Conservation (phyloP, 1,140 invertebrate species). For the Eurosta solidaginis region DNA sequence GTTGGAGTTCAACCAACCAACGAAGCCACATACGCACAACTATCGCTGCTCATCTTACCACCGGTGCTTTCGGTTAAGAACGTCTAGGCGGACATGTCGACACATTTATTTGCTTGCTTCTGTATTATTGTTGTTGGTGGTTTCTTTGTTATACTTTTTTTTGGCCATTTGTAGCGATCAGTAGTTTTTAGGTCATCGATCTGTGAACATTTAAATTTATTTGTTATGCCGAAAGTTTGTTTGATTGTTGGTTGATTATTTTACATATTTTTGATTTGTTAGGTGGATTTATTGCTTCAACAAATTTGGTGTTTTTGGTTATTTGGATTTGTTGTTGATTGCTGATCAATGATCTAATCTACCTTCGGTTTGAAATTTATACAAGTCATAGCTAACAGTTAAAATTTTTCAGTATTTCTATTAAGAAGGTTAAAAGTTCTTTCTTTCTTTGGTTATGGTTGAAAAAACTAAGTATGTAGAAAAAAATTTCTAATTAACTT, state of each 20-base stretch:
- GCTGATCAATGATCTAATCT: conserved; percentile 8
- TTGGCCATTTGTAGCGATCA: conserved; percentile 1
- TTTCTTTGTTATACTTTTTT: background rate
- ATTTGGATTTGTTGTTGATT: background rate
- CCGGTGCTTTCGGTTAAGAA: background rate
- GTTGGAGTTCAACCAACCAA: too few species aligned
- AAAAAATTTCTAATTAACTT: too few species aligned
- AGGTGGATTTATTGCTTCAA: background rate
- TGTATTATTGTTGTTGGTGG: background rate
- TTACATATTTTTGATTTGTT: background rate
- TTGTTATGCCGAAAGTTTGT: background rate
- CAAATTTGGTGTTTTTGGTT: background rate
- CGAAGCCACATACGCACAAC: too few species aligned
- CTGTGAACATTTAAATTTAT: conserved; percentile 17
- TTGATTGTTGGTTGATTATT: background rate
- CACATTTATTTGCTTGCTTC: background rate
- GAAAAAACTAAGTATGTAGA: too few species aligned
- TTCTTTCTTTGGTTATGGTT: too few species aligned
- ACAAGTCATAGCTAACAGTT: background rate
- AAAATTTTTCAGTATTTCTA: too few species aligned
- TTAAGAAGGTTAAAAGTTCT: too few species aligned
- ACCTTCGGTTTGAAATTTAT: background rate
- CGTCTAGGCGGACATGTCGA: background rate
- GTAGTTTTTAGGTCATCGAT: conserved; percentile 22
- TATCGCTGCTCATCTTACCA: background rate